Base-by-base conservation (phyloP, 2,797 vertebrate genomes). In the Cyclura pinguis region DNA sequence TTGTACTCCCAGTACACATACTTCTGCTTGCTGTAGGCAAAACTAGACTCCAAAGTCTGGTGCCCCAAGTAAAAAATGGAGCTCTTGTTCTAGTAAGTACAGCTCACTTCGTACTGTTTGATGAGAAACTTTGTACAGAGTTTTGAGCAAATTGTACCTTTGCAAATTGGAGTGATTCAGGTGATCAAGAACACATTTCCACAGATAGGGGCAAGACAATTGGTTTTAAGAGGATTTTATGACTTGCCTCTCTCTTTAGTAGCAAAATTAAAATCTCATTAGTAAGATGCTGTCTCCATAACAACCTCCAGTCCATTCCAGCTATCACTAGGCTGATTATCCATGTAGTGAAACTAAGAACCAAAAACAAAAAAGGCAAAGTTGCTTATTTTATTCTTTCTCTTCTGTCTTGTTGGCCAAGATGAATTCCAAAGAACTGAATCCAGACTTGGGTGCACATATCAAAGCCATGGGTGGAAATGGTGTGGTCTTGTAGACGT, bases 281-380 rank as follows among this genome's bases (percentile, higher is more conserved):
- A 9, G 22, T 0, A 4, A 74, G 89, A 83, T 42, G 77, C 0
- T 4, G 0, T 0, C 62, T 90, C 9, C 47, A 0, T 0, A 0
- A 20, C 42, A 29, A 81, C 3, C 9, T 38, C 50, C 50, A 42
- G 24, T 42, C 50, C 42, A 38, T 88, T 47, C 76, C 12, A 29
- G 27, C 13, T 14, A 9, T 1, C 3, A 1, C 8, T 47, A 27
- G 29, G 87, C 76, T 81, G 42, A 62, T 81, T n/a, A 22, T 24
- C 42, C 6, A 16, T 47, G 10, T 73, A 52, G 74, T 80, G 8
- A 72, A 57, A 80, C 6, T 24, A 55, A 57, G 13, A 32, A 27
- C 3, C 14, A 2, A 12, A 6, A 4, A 5, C 64, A 27, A 74
- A 5, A 73, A 38, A 50, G 24, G 42, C 42, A 78, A 50, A 27